These are phyloP conservation scores for Varroa destructor DNA, from an alignment of 1,140 invertebrate species.

Conservation along the genomic window DNA sequence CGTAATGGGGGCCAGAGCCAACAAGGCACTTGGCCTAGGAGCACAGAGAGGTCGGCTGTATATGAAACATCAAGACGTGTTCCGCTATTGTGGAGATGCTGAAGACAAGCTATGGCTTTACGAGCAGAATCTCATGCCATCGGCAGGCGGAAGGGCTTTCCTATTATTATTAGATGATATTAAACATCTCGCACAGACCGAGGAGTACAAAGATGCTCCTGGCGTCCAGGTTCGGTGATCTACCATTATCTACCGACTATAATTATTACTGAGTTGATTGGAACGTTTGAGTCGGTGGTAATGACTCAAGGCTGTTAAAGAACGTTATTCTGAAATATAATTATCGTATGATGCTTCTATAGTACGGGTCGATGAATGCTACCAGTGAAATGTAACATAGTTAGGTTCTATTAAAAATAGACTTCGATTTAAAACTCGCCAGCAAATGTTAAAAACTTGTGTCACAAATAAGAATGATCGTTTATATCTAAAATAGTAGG, in stretches of 20 bases:
- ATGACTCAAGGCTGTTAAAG: too few relatives aligned
- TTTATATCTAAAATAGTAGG: too few relatives aligned
- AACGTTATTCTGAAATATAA: too few relatives aligned
- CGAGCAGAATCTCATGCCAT: slow-evolving; percentile 58
- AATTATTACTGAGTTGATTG: too few relatives aligned
- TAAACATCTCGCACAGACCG: slow-evolving; percentile 53
- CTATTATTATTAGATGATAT: slow-evolving; percentile 68
- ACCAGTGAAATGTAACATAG: too few relatives aligned
- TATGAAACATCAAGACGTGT: slow-evolving; percentile 60
- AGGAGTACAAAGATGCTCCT: slow-evolving; percentile 56
- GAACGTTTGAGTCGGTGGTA: too few relatives aligned
- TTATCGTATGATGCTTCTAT: too few relatives aligned
- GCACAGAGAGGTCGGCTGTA: slow-evolving; percentile 59
- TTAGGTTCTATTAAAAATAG: too few relatives aligned
- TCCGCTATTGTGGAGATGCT: slow-evolving; percentile 60
- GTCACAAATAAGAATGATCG: too few relatives aligned
- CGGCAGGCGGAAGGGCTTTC: slow-evolving; percentile 61
- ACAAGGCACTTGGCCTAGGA: slow-evolving; percentile 59
- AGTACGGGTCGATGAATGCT: too few relatives aligned
- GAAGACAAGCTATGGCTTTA: slow-evolving; percentile 69
- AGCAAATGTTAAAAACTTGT: too few relatives aligned
- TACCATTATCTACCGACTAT: not conserved
- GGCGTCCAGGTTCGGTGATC: slow-evolving; percentile 42
- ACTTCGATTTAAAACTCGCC: too few relatives aligned
- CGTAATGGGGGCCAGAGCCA: slow-evolving; percentile 57